A percentile compares a stretch with the other conserved stretches of the same genome.
phyloP scores from a whole-genome alignment of 2,113 vertebrate species.

The Sinosuthora webbiana region DNA sequence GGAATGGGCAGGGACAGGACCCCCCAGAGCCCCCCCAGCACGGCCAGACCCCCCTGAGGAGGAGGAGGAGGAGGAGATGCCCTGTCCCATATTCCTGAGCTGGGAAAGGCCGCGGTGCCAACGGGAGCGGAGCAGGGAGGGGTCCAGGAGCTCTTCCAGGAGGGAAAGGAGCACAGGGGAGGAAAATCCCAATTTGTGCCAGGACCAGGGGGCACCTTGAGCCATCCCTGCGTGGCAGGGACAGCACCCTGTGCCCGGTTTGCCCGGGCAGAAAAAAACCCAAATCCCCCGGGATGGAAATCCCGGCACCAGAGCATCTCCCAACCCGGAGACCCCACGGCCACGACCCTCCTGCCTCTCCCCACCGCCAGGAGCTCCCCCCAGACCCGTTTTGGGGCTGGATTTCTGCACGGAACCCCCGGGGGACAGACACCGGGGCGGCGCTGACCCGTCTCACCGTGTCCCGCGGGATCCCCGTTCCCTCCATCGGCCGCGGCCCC shows the following conservation, averaged over 20 bases:
- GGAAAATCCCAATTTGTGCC: background rate
- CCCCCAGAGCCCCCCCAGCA: background rate
- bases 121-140: accelerated
- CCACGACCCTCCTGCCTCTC: accelerated
- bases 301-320: accelerated
- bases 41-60: accelerated
- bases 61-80: background rate
- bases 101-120: accelerated
- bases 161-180: background rate
- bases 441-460: accelerated
- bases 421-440: accelerated
- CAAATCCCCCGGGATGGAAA: background rate
- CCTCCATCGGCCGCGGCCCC: accelerated
- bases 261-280: accelerated
- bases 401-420: background rate
- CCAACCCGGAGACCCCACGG: background rate
- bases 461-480: background rate
- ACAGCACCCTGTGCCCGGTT: background rate
- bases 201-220: background rate
- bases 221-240: accelerated
- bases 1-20: background rate
- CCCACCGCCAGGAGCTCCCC: accelerated
- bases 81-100: accelerated
- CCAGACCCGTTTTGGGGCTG: background rate
- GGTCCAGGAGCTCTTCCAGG: background rate